Conservation (phyloP, 92 coral and sea anemone species). For the Diadumene lineata region DNA sequence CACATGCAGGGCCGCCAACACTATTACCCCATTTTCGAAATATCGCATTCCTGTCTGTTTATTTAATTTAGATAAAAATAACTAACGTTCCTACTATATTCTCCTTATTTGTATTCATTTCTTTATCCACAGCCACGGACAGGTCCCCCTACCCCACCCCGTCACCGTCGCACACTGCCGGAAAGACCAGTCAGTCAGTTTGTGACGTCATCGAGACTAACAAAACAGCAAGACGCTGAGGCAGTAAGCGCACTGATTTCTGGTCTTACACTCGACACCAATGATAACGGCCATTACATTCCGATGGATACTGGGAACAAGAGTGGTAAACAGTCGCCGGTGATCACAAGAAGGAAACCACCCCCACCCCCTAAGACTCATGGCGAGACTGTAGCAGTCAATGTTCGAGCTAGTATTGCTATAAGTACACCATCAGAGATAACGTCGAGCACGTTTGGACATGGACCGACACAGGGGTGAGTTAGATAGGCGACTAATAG, state of each 20-base stretch:
- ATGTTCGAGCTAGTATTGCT: constrained; percentile 65
- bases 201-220: constrained; percentile 47
- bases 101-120: neutral
- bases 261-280: constrained; percentile 64
- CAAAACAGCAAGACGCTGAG: constrained; percentile 48
- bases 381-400: constrained; percentile 60
- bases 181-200: constrained; percentile 82
- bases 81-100: too few species aligned
- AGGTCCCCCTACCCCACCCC: constrained; percentile 87
- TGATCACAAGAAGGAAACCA: constrained; percentile 68
- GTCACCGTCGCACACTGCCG: constrained; percentile 77
- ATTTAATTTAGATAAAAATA: too few species aligned
- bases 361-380: constrained; percentile 71
- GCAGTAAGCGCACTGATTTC: constrained; percentile 67
- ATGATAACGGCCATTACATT: constrained; percentile 31
- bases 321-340: constrained; percentile 48
- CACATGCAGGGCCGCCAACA: too few species aligned
- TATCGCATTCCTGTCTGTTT: too few species aligned
- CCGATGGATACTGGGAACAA: constrained; percentile 55
- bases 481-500: neutral
- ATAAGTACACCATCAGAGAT: constrained; percentile 48
- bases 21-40: too few species aligned
- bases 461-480: constrained; percentile 50
- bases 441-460: constrained; percentile 70
- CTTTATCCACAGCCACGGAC: constrained; percentile 16